These are phyloP conservation scores for Drosophila micromelanica DNA, from an alignment of 1,140 invertebrate species.

Conservation along the genomic window DNA sequence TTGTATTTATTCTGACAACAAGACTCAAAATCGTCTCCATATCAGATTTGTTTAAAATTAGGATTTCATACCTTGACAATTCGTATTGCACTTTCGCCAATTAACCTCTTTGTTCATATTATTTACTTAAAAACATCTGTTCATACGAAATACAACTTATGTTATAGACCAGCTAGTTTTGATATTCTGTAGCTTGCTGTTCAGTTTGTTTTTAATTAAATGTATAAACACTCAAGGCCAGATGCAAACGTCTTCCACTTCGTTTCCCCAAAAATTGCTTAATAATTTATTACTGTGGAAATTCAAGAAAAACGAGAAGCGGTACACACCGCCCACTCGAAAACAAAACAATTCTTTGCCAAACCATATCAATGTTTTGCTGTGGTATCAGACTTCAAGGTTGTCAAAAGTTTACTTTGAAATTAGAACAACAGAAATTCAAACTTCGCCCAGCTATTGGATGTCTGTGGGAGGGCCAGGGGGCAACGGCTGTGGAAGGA, in stretches of 20 bases:
- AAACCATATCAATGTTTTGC: slow-evolving; percentile 10
- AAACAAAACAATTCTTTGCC: not conserved
- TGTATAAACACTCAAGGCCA: not conserved
- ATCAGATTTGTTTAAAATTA: too few species aligned
- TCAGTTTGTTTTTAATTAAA: not conserved
- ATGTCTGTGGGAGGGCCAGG: not conserved
- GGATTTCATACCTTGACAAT: too few species aligned
- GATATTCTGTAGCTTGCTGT: not conserved
- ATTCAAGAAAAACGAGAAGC: not conserved
- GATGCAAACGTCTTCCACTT: not conserved
- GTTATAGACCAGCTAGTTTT: not conserved
- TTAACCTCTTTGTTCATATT: too few species aligned
- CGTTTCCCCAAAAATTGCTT: not conserved
- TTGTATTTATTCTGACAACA: too few species aligned
- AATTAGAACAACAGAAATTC: slow-evolving; percentile 62
- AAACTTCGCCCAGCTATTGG: slow-evolving; percentile 32
- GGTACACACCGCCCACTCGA: not conserved
- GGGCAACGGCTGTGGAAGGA: not conserved
- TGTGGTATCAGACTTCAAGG: slow-evolving; percentile 38
- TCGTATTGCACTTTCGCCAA: too few species aligned
- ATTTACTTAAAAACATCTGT: too few species aligned
- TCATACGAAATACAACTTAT: too few species aligned
- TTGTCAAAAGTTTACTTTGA: slow-evolving; percentile 58
- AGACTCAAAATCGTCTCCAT: too few species aligned
- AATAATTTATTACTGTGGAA: slow-evolving; percentile 7